Percentiles rank a stretch among this genome's conserved stretches.
These are phyloP conservation scores for Gymnarchus niloticus DNA, from an alignment of 2,113 vertebrate genomes.

Conservation along the genomic window DNA sequence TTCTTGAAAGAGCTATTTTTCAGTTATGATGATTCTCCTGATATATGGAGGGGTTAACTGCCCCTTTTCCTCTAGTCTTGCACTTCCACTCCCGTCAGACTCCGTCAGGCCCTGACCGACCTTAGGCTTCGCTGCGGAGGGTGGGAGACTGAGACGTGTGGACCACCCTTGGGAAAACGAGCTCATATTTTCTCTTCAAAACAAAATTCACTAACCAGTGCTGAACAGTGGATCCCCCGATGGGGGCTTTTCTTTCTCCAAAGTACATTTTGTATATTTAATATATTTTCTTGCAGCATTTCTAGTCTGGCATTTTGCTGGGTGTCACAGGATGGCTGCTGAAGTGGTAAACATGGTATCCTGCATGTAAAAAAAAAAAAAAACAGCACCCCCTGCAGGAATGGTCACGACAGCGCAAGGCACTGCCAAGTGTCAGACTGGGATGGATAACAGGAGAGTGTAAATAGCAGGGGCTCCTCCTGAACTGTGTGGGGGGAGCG, in stretches of 20 bases:
- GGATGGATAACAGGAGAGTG: not conserved
- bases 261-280: not conserved
- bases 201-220: not conserved
- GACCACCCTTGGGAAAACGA: not conserved
- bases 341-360: not conserved
- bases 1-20: too few relatives aligned
- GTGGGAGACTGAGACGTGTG: not conserved
- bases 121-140: not conserved
- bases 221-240: not conserved
- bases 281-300: not conserved
- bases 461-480: not conserved
- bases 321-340: not conserved
- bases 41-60: too few relatives aligned
- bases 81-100: too few relatives aligned
- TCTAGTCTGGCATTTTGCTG: not conserved
- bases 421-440: not conserved
- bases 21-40: too few relatives aligned
- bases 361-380: not conserved
- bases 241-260: not conserved
- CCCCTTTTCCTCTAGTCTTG: too few relatives aligned
- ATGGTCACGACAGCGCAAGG: too few relatives aligned
- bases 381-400: not conserved
- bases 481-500: not conserved
- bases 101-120: not conserved
- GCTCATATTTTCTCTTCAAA: not conserved